Evolutionary conservation across 37 sponge, comb jelly and placozoan genomes (phyloP).

Genomic region (Haliclona indistincta): DNA sequence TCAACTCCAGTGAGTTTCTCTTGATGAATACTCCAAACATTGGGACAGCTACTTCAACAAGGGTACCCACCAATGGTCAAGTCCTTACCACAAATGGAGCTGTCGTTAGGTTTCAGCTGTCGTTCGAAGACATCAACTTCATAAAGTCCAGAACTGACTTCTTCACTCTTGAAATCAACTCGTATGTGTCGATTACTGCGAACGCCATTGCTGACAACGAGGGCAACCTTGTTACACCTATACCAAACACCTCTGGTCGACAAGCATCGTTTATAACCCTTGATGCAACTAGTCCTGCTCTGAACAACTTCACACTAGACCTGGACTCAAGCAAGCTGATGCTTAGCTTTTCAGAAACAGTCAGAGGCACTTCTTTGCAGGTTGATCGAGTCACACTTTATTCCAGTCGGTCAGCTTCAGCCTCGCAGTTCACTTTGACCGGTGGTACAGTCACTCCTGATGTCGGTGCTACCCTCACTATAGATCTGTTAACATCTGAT

Average conservation of each 20-base stretch:
- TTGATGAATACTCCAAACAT: constrained; percentile 83
- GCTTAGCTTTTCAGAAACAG: constrained; percentile 88
- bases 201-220: constrained; percentile 65
- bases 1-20: constrained; percentile 51
- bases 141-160: constrained; percentile 77
- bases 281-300: constrained; percentile 53
- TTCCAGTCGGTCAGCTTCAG: constrained; percentile 15
- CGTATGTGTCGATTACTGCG: constrained; percentile 65
- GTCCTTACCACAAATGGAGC: constrained; percentile 38
- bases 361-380: constrained; percentile 44
- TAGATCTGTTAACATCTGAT: constrained; percentile 34
- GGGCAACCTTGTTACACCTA: constrained; percentile 63
- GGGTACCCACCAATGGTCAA: constrained; percentile 63
- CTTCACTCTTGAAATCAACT: constrained; percentile 77
- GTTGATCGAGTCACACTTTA: constrained; percentile 46
- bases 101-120: constrained; percentile 42
- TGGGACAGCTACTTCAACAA: constrained; percentile 42
- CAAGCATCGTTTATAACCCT: constrained; percentile 42
- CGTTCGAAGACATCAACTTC: constrained; percentile 66
- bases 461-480: constrained; percentile 38
- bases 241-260: constrained; percentile 51
- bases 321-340: constrained; percentile 58
- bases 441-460: constrained; percentile 38
- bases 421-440: constrained; percentile 24
- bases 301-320: constrained; percentile 75